Evolutionary conservation across 2,113 vertebrate genomes (phyloP).

Genomic region (Gallinago media): DNA sequence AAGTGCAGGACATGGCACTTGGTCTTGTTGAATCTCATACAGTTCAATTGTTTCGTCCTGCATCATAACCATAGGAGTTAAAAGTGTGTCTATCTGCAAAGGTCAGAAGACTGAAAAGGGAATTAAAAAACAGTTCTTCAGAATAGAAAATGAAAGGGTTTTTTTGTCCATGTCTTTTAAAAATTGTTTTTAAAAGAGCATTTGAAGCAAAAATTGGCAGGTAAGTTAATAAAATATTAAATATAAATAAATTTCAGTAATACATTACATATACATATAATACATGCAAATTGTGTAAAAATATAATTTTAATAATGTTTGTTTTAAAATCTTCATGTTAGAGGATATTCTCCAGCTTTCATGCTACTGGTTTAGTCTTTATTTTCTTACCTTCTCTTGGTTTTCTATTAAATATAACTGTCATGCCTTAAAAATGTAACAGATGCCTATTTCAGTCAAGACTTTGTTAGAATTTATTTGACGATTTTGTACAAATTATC

Average conservation of each 20-base stretch:
- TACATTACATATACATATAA: not conserved
- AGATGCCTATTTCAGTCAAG: not conserved
- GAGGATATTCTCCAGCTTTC: not conserved
- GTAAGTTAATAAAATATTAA: not conserved
- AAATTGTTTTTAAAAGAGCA: not conserved
- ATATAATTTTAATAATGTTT: not conserved
- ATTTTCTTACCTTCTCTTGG: not conserved
- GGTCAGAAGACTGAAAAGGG: not conserved
- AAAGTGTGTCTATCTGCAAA: not conserved
- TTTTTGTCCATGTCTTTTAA: accelerated
- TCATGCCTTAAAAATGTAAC: not conserved
- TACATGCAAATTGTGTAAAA: not conserved
- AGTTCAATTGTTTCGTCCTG: too few species aligned
- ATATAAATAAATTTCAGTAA: not conserved
- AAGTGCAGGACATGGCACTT: too few species aligned
- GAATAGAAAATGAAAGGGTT: accelerated
- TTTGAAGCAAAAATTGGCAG: not conserved
- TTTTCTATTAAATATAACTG: not conserved
- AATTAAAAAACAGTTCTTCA: not conserved
- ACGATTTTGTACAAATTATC: not conserved
- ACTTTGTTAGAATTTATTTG: not conserved
- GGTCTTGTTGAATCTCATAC: too few species aligned
- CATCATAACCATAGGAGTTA: not conserved
- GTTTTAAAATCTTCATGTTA: accelerated
- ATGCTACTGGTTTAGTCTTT: not conserved